A percentile compares a stretch with the other conserved stretches of the same genome.
phyloP scores from a whole-genome alignment of 1,140 invertebrate species.

The Monomorium pharaonis region DNA sequence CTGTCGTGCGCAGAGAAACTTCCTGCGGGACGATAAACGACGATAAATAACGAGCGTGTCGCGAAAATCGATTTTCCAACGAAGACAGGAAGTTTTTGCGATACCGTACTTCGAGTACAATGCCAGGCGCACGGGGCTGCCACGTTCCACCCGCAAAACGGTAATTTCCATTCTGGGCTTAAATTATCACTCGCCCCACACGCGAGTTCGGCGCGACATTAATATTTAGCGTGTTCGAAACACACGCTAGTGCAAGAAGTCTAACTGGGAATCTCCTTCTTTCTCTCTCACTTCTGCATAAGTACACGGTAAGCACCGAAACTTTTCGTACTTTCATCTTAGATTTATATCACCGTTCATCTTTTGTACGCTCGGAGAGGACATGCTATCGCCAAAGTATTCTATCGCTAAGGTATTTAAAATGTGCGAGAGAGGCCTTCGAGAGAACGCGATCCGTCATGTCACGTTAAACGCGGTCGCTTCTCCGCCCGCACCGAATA shows the following conservation, averaged over 20 bases:
- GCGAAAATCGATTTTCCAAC: slow-evolving; percentile 48
- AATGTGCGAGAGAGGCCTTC: not conserved
- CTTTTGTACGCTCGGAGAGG: not conserved
- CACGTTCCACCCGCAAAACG: slow-evolving; percentile 1
- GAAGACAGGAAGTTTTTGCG: slow-evolving; percentile 25
- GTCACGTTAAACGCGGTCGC: slow-evolving; percentile 7
- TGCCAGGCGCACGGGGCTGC: not conserved
- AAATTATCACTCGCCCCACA: slow-evolving; percentile 27
- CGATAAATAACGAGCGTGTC: slow-evolving; percentile 22
- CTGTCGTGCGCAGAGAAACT: slow-evolving; percentile 12
- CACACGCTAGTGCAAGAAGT: slow-evolving; percentile 14
- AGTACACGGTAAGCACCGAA: not conserved
- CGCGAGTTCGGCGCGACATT: slow-evolving; percentile 5
- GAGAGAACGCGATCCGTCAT: not conserved
- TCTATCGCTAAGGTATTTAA: not conserved
- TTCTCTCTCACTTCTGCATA: not conserved
- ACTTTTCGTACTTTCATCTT: slow-evolving; percentile 4
- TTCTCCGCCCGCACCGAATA: not conserved
- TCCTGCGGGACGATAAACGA: slow-evolving; percentile 22
- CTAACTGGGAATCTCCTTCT: not conserved
- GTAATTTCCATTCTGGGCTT: slow-evolving; percentile 22
- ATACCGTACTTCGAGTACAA: not conserved
- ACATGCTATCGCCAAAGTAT: not conserved
- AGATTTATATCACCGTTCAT: not conserved
- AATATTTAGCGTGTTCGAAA: slow-evolving; percentile 20